These are phyloP conservation scores for Philereme transversata DNA, from an alignment of 2,888 invertebrate genomes.

Conservation along the genomic window DNA sequence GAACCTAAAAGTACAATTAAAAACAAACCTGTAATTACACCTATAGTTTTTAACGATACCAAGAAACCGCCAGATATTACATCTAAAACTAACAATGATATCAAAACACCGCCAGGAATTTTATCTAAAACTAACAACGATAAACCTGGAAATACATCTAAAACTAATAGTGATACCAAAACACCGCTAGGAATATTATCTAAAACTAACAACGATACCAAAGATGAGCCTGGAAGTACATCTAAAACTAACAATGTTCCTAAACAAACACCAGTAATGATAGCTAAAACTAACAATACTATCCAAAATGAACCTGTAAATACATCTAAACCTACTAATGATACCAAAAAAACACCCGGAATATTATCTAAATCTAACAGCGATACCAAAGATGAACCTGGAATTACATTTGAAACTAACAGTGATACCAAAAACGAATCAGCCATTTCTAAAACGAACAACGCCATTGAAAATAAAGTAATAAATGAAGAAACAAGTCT, in stretches of 20 bases:
- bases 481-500: not conserved
- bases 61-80: too few relatives aligned
- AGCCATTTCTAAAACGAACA: not conserved
- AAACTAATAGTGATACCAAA: not conserved
- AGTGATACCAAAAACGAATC: not conserved
- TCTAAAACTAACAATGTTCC: not conserved
- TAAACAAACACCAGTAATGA: not conserved
- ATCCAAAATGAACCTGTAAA: not conserved
- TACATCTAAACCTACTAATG: not conserved
- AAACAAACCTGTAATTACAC: not conserved
- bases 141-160: not conserved
- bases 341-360: not conserved
- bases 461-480: not conserved
- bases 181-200: not conserved
- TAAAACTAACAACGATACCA: not conserved
- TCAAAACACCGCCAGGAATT: too few relatives aligned
- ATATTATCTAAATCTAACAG: not conserved
- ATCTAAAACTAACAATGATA: too few relatives aligned
- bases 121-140: not conserved
- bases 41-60: too few relatives aligned
- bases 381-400: not conserved
- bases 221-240: not conserved
- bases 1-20: not conserved
- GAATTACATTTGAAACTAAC: not conserved
- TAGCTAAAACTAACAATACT: not conserved